Conservation (phyloP, 2,113 vertebrate genomes). For the Macrotis lagotis region DNA sequence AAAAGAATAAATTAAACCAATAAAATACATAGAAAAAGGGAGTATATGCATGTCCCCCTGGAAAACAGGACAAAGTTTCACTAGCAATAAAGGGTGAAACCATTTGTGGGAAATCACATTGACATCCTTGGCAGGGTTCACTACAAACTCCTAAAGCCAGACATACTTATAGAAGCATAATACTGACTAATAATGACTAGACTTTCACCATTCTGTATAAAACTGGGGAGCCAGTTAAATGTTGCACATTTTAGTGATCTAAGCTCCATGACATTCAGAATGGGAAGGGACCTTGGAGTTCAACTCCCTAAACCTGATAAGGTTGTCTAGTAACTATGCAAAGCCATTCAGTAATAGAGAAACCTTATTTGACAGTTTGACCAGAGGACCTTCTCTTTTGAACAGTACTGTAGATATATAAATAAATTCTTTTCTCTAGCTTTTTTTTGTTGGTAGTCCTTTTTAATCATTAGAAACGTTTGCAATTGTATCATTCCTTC, state of each 20-base stretch:
- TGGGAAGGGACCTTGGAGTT: not conserved
- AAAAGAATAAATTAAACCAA: slow-evolving; percentile 29
- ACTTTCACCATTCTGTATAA: not conserved
- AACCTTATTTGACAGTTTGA: not conserved
- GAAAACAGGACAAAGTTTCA: not conserved
- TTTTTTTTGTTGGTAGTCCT: not conserved
- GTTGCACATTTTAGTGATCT: not conserved
- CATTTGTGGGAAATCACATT: not conserved
- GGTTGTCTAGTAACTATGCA: not conserved
- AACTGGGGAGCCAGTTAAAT: not conserved
- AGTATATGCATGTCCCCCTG: slow-evolving; percentile 4
- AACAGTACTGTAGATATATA: not conserved
- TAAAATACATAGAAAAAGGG: slow-evolving; percentile 26
- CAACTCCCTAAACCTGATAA: not conserved
- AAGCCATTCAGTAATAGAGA: not conserved
- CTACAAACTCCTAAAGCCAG: not conserved
- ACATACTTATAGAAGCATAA: not conserved
- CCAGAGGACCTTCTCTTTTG: not conserved
- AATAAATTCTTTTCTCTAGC: not conserved
- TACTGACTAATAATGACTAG: not conserved
- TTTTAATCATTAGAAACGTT: not conserved
- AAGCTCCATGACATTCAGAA: not conserved
- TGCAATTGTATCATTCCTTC: not conserved
- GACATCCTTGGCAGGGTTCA: not conserved
- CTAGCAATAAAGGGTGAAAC: not conserved